phyloP scores from a whole-genome alignment of 2,113 vertebrate genomes.

The Leucopsar rothschildi region DNA sequence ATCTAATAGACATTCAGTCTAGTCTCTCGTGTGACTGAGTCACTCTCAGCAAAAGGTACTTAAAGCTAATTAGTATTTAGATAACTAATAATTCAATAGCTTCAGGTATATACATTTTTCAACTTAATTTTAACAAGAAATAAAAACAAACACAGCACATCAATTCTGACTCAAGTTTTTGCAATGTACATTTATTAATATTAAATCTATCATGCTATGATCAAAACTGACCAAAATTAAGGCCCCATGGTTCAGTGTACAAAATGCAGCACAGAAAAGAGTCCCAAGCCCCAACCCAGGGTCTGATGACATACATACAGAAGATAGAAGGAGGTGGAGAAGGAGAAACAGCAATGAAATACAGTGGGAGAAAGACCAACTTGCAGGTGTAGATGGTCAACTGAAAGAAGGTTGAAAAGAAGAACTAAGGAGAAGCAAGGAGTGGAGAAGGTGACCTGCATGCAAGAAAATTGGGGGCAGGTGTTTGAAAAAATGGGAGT shows the following conservation, averaged over 20 bases:
- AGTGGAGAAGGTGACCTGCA: background rate
- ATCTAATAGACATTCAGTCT: background rate
- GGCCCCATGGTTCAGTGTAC: background rate
- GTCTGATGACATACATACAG: background rate
- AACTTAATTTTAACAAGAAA: constrained; percentile 33
- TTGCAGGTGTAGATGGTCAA: background rate
- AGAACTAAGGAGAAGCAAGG: background rate
- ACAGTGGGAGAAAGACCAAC: background rate
- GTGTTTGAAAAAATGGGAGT: background rate
- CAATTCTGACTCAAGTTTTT: background rate
- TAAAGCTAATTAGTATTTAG: constrained; percentile 37
- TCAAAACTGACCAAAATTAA: background rate
- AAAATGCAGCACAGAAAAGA: background rate
- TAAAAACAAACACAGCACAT: background rate
- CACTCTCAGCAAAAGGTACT: background rate
- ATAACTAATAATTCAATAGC: background rate
- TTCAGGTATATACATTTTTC: constrained; percentile 11
- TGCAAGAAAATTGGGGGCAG: background rate
- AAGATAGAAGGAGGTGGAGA: background rate
- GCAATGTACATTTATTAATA: background rate
- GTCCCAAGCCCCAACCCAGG: background rate
- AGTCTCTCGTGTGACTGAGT: background rate
- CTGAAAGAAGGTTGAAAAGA: background rate
- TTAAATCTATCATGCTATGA: background rate
- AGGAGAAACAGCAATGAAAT: background rate